Percentiles rank a stretch among this genome's conserved stretches.
Conservation (phyloP, 2,888 invertebrate species). For the Thysanoteuthis rhombus region DNA sequence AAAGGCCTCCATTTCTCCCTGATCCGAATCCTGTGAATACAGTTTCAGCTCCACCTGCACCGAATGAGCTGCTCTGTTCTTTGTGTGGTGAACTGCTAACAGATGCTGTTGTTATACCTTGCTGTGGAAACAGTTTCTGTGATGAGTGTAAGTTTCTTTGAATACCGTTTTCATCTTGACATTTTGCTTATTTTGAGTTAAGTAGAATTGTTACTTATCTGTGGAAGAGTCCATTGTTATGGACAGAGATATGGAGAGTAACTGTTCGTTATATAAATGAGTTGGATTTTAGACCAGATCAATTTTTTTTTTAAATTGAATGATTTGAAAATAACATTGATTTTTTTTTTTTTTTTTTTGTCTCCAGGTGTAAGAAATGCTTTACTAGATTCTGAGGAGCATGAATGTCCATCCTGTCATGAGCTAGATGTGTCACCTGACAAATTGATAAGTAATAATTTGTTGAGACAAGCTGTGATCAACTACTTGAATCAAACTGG, state of each 20-base stretch:
- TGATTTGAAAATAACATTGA: no score
- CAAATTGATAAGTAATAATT: slow-evolving; percentile 88
- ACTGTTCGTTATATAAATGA: no score
- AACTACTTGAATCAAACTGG: slow-evolving; percentile 93
- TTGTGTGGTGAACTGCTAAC: slow-evolving; percentile 91
- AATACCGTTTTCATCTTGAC: no score
- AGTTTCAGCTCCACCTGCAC: slow-evolving; percentile 72
- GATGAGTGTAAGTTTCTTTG: slow-evolving; percentile 84
- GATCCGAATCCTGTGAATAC: slow-evolving; percentile 66
- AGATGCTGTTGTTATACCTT: slow-evolving; percentile 97
- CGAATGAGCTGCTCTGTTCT: slow-evolving; percentile 89
- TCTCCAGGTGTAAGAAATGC: slow-evolving; percentile 84
- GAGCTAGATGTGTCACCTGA: slow-evolving; percentile 93
- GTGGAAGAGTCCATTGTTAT: no score
- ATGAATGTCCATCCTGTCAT: slow-evolving; percentile 93
- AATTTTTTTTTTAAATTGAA: no score
- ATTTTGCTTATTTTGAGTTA: no score
- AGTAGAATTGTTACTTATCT: no score
- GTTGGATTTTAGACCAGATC: no score
- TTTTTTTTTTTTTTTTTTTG: background rate
- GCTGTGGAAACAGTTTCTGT: slow-evolving; percentile 98
- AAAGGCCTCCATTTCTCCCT: slow-evolving; percentile 75
- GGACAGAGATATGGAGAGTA: no score
- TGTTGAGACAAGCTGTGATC: slow-evolving; percentile 86
- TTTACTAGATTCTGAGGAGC: slow-evolving; percentile 90